These are phyloP conservation scores for Campoletis sonorensis DNA, from an alignment of 1,140 invertebrate genomes.

Conservation along the genomic window DNA sequence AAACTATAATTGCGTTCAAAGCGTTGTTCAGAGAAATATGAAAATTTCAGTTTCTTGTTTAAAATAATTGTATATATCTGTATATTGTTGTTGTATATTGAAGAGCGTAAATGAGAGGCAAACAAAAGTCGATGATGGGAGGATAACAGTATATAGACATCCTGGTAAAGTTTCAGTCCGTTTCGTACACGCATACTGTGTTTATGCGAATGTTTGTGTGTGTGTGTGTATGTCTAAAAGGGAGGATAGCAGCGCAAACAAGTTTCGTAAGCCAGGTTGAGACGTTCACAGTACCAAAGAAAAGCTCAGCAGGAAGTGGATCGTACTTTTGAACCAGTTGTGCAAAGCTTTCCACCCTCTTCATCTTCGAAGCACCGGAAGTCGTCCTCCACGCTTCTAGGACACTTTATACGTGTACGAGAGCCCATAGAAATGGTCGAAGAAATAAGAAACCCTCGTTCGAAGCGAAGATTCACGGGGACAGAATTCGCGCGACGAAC, in stretches of 20 bases:
- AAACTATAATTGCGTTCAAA: too few species aligned
- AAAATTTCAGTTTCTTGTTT: too few species aligned
- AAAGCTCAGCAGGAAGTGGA: neutral
- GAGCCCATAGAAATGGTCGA: neutral
- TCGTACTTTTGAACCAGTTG: neutral
- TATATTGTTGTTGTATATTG: neutral
- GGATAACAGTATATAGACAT: neutral
- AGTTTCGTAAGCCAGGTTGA: slow-evolving; percentile 38
- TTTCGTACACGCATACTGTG: neutral
- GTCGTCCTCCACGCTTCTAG: neutral
- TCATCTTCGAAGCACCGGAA: slow-evolving; percentile 1
- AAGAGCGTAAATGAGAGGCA: neutral
- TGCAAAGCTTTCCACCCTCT: slow-evolving; percentile 10
- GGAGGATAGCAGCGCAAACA: slow-evolving; percentile 28
- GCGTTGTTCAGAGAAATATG: too few species aligned
- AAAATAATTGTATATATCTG: too few species aligned
- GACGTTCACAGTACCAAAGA: neutral
- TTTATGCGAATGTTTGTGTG: neutral
- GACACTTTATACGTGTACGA: neutral
- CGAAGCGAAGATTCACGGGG: neutral
- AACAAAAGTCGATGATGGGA: slow-evolving; percentile 32
- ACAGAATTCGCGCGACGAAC: neutral
- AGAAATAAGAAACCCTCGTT: neutral
- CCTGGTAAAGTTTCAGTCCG: slow-evolving; percentile 9
- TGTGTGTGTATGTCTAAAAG: neutral